These are phyloP conservation scores for Caenorhabditis zanzibari DNA, from an alignment of 2,888 invertebrate species.

Conservation along the genomic window DNA sequence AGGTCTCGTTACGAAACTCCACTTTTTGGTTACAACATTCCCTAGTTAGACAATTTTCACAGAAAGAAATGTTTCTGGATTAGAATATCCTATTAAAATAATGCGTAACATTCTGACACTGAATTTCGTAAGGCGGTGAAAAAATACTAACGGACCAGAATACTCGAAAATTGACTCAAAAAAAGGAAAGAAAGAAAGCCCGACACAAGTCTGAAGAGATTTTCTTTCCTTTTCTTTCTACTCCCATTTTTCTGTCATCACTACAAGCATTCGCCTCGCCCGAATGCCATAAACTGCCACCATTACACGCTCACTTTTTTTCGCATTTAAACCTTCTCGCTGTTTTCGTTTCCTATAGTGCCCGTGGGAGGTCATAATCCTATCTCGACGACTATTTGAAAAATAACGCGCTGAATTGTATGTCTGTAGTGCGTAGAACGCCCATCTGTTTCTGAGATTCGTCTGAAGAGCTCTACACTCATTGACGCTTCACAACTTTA, in stretches of 20 bases:
- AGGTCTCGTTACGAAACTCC: too few relatives aligned
- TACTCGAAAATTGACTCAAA: neutral
- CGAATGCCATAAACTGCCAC: slow-evolving; percentile 58
- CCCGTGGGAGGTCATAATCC: slow-evolving; percentile 40
- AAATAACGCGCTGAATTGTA: neutral
- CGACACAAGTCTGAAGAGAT: slow-evolving; percentile 26
- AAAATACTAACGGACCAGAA: too few relatives aligned
- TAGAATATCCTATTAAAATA: too few relatives aligned
- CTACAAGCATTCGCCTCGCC: slow-evolving; percentile 5
- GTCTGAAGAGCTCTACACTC: neutral
- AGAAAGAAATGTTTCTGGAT: too few relatives aligned
- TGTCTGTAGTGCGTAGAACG: neutral
- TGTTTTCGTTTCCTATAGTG: slow-evolving; percentile 16
- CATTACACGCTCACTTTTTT: slow-evolving; percentile 46
- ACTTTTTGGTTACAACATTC: too few relatives aligned
- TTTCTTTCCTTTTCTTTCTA: slow-evolving; percentile 14
- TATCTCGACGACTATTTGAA: slow-evolving; percentile 9
- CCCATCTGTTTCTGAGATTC: slow-evolving; percentile 41
- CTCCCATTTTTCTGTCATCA: slow-evolving; percentile 35
- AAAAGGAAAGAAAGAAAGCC: slow-evolving; percentile 19
- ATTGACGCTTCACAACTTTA: slow-evolving; percentile 35
- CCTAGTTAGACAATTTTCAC: too few relatives aligned
- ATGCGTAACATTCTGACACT: too few relatives aligned
- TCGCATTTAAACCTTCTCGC: slow-evolving; percentile 16
- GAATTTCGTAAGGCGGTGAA: too few relatives aligned